Evolutionary conservation across 2,797 vertebrate species (phyloP), one percentile per base, ranked within the genome.

Genomic region (Pangasius mekongensis): DNA sequence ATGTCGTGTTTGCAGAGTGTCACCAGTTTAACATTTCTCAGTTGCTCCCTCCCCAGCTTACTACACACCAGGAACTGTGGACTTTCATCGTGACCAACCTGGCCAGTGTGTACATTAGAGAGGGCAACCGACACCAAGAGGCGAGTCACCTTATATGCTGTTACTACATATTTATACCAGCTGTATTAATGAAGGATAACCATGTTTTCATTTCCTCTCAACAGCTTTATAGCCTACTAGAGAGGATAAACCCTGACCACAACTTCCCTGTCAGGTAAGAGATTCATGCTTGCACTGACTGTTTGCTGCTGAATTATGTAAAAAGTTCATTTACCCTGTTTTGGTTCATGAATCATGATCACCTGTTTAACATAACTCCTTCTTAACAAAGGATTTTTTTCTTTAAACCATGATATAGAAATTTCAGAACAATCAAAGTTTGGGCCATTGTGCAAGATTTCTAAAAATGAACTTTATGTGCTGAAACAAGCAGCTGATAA

Each of bases 161-260:
- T 2, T 54, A 1, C 52, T 69, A 5, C 5, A 10, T 24, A 9
- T 84, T 54, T 67, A 5, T 67, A 24, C 49, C 27, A 54, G 30
- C 20, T 69, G 47, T 24, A 54, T 18, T 71, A 36, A 36, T 69
- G 22, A 71, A 30, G 2, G 1, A 54, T 69, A 54, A 84, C 14
- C 10, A 54, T 71, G 66, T 84, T 84, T 62, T 84, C 7, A 47
- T 78, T n/a, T 88, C 56, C 11, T 69, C 30, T 30, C 6, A 91
- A 0, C 90, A 99, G 98, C 95, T 99, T 7, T 99, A 99, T 95
- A 98, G 97, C 92, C 96, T 99, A 30, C 92, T 99, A 93, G 98
- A 99, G 95, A 97, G 98, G 94, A 99, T 99, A 94, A 99, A 99
- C 88, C 98, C 98, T 33, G 98, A 99, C 93, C 98, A 99, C 91